These are phyloP conservation scores for Lagria hirta DNA, from an alignment of 2,888 invertebrate genomes.

Conservation along the genomic window DNA sequence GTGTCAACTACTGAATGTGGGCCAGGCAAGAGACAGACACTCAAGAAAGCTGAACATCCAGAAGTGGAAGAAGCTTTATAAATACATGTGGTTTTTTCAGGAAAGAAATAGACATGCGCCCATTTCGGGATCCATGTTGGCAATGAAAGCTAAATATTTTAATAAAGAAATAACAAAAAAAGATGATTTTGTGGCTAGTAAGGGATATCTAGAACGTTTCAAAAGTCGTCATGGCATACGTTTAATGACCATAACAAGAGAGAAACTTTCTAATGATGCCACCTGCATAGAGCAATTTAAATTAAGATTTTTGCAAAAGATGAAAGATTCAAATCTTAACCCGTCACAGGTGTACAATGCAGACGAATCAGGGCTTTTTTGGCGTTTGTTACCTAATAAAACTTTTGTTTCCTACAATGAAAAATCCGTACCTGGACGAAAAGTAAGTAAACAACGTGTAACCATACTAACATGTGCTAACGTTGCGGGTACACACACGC, in stretches of 20 bases:
- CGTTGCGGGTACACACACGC: conserved; percentile 30
- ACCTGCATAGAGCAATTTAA: conserved; percentile 35
- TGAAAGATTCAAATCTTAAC: conserved; percentile 20
- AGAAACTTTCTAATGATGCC: conserved; percentile 20
- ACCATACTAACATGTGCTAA: conserved; percentile 40
- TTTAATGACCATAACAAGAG: conserved; percentile 23
- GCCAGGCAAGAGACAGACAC: conserved; percentile 19
- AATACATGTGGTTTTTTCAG: conserved; percentile 33
- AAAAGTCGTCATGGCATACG: conserved; percentile 29
- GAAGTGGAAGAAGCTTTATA: conserved; percentile 32
- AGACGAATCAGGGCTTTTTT: conserved; percentile 23
- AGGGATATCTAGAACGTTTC: conserved; percentile 26
- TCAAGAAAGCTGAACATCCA: conserved; percentile 26
- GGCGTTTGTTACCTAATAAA: conserved; percentile 4
- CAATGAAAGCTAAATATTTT: conserved; percentile 21
- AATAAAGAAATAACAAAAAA: conserved; percentile 8
- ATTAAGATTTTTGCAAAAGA: conserved; percentile 26
- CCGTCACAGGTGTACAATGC: conserved; percentile 21
- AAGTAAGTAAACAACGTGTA: conserved; percentile 34
- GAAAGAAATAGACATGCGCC: conserved; percentile 21
- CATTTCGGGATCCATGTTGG: conserved; percentile 14
- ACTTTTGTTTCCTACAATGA: conserved; percentile 28
- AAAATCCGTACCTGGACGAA: conserved; percentile 29
- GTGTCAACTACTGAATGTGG: conserved; percentile 22
- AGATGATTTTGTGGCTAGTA: conserved; percentile 28